Conservation (phyloP, 2,888 invertebrate genomes). For the Blomia tropicalis region DNA sequence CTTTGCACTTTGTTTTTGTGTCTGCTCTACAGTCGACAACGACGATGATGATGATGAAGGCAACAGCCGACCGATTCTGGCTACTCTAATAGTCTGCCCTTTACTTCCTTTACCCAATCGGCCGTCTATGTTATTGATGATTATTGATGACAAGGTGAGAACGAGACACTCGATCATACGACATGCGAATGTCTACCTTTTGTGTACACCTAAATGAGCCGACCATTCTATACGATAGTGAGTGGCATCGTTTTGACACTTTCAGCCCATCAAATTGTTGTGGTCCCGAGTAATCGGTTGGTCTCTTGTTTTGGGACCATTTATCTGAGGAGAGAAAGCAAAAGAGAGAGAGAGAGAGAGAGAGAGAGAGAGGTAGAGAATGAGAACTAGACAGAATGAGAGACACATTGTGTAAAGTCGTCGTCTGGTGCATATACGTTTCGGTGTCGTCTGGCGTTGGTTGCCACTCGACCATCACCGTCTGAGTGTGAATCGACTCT, state of each 20-base stretch:
- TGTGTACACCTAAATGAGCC: neutral
- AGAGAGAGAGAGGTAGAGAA: too few species aligned
- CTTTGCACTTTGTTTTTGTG: neutral
- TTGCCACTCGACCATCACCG: too few species aligned
- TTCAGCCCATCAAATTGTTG: neutral
- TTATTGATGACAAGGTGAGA: conserved; percentile 15
- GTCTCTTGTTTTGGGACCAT: too few species aligned
- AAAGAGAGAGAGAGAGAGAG: too few species aligned
- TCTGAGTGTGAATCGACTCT: too few species aligned
- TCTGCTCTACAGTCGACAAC: neutral
- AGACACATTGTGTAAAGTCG: too few species aligned
- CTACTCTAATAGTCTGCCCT: neutral
- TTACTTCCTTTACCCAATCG: neutral
- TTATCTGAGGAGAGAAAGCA: too few species aligned
- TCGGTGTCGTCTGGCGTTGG: neutral
- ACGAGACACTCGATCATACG: conserved; percentile 12
- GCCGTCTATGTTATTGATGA: conserved; percentile 14
- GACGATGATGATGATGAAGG: too few species aligned
- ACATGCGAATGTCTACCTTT: conserved; percentile 9
- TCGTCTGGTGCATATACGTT: neutral
- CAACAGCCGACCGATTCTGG: too few species aligned
- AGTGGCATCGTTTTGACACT: conserved; percentile 5
- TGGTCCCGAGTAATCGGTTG: too few species aligned
- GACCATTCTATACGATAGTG: too few species aligned
- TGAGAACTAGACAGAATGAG: too few species aligned